Evolutionary conservation across 2,797 vertebrate genomes (phyloP).

Genomic region (Pipistrellus pipistrellus): DNA sequence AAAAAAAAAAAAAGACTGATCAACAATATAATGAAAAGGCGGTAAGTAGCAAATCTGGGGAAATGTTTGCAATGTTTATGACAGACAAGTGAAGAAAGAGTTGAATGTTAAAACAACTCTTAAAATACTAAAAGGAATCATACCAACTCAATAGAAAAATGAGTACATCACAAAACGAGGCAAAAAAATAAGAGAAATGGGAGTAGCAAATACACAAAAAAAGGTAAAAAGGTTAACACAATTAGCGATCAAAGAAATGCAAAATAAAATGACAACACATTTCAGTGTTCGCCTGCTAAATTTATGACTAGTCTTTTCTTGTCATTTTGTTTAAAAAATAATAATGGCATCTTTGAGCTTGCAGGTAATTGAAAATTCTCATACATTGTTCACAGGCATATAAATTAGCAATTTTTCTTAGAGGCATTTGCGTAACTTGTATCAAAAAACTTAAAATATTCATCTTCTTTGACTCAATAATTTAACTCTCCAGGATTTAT

Average conservation of each 20-base stretch:
- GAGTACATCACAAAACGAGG: background rate
- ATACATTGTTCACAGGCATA: background rate
- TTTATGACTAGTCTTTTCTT: background rate
- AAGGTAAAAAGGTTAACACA: background rate
- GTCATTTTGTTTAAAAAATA: constrained; percentile 37
- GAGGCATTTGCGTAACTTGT: constrained; percentile 39
- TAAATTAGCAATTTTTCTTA: constrained; percentile 50
- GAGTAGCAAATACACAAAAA: background rate
- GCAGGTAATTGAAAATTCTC: constrained; percentile 50
- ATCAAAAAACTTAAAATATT: constrained; percentile 73
- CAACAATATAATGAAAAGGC: constrained; percentile 17
- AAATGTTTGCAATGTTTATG: constrained; percentile 19
- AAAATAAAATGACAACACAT: background rate
- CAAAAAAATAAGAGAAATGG: background rate
- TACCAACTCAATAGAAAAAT: background rate
- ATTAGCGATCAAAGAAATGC: background rate
- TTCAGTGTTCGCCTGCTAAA: background rate
- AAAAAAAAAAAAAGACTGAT: constrained; percentile 5
- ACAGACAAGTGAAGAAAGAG: background rate
- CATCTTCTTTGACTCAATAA: constrained; percentile 64
- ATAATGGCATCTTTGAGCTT: background rate
- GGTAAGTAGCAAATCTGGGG: background rate
- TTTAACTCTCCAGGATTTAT: constrained; percentile 61
- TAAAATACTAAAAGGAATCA: background rate
- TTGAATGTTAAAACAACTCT: background rate